Percentiles rank a stretch among this genome's conserved stretches.
phyloP scores from a whole-genome alignment of 2,888 invertebrate species.

The Troides helena region DNA sequence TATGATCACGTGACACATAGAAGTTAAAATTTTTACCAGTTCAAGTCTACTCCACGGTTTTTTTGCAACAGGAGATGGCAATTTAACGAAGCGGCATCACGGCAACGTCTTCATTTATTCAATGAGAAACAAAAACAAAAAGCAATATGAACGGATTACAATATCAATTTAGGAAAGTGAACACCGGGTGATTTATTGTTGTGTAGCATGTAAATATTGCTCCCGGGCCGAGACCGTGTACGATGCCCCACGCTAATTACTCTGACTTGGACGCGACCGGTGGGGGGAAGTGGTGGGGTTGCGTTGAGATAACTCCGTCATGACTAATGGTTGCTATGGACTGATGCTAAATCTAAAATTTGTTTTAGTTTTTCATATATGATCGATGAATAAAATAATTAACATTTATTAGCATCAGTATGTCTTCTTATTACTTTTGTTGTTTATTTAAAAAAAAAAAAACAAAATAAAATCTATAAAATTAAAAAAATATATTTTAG shows the following conservation, averaged over 20 bases:
- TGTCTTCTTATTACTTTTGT: no score
- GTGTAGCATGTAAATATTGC: slow-evolving; percentile 68
- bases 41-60: slow-evolving; percentile 16
- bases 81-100: slow-evolving; percentile 77
- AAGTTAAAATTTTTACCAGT: not conserved
- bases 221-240: slow-evolving; percentile 40
- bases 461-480: no score
- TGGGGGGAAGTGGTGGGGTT: slow-evolving; percentile 14
- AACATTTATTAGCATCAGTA: no score
- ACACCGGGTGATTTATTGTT: slow-evolving; percentile 71
- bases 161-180: slow-evolving; percentile 81
- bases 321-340: slow-evolving; percentile 7
- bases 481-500: no score
- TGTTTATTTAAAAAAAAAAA: no score
- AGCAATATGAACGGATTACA: slow-evolving; percentile 65
- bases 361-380: no score
- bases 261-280: slow-evolving; percentile 36
- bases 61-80: slow-evolving; percentile 59
- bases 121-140: slow-evolving; percentile 69
- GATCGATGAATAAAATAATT: no score
- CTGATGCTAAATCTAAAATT: not conserved
- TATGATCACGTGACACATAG: no score
- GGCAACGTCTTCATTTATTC: slow-evolving; percentile 77
- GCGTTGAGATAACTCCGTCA: slow-evolving; percentile 20
- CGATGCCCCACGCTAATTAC: slow-evolving; percentile 52